phyloP scores from a whole-genome alignment of 1,140 invertebrate genomes.

The Bilobella aurantiaca region DNA sequence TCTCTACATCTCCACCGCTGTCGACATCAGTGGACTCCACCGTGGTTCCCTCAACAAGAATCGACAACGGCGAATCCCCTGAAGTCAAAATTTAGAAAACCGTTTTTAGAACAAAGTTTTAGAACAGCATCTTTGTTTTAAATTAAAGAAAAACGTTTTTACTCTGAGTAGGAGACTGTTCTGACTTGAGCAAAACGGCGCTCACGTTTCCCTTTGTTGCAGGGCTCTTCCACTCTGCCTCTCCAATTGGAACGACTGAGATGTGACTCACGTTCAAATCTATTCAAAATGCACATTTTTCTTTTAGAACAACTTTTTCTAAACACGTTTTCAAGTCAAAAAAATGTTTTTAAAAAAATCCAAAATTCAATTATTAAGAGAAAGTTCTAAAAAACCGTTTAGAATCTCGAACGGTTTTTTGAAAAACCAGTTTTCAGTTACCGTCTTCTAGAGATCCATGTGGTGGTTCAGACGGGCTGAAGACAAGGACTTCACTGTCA shows the following conservation, averaged over 20 bases:
- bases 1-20: conserved; percentile 29
- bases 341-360: conserved; percentile 36
- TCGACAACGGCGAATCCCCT: conserved; percentile 36
- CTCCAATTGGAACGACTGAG: conserved; percentile 77
- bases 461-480: conserved; percentile 41
- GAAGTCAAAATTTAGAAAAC: neutral
- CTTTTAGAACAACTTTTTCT: too few relatives aligned
- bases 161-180: too few relatives aligned
- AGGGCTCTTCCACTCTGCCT: conserved; percentile 39
- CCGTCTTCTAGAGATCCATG: conserved; percentile 41
- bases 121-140: too few relatives aligned
- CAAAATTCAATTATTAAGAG: neutral
- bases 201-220: conserved; percentile 23
- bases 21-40: conserved; percentile 40
- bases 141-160: too few relatives aligned
- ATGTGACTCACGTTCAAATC: conserved; percentile 80
- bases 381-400: too few relatives aligned
- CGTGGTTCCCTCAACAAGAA: conserved; percentile 41
- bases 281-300: too few relatives aligned
- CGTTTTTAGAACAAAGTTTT: too few relatives aligned
- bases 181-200: conserved; percentile 24
- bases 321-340: too few relatives aligned
- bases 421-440: too few relatives aligned
- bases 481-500: conserved; percentile 54
- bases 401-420: too few relatives aligned